Evolutionary conservation across 2,888 invertebrate genomes (phyloP).

Genomic region (Cataglyphis livida): DNA sequence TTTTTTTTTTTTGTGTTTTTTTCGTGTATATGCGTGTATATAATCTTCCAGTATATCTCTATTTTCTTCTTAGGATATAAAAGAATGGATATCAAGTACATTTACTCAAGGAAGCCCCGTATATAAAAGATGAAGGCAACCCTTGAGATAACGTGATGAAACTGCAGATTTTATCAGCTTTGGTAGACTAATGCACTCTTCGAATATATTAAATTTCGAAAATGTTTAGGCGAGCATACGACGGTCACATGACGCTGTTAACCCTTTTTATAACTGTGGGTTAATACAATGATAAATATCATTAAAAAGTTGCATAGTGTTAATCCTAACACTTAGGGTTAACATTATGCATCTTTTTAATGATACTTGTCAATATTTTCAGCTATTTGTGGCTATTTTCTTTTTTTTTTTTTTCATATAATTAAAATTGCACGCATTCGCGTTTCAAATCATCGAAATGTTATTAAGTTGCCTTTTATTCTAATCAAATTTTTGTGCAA

Average conservation of each 20-base stretch:
- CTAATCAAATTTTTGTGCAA: neutral
- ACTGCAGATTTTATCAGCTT: slow-evolving; percentile 39
- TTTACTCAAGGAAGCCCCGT: slow-evolving; percentile 15
- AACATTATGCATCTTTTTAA: slow-evolving; percentile 12
- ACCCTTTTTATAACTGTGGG: slow-evolving; percentile 31
- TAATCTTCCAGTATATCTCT: neutral
- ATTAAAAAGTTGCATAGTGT: slow-evolving; percentile 21
- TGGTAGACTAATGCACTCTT: neutral
- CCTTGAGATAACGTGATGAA: slow-evolving; percentile 11
- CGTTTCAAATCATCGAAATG: neutral
- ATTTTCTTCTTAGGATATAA: slow-evolving; percentile 16
- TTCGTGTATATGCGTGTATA: neutral
- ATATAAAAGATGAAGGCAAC: slow-evolving; percentile 21
- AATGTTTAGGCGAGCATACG: slow-evolving; percentile 8
- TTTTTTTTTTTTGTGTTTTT: neutral
- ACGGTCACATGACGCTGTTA: slow-evolving; percentile 43
- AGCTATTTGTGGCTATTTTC: neutral
- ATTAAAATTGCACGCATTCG: neutral
- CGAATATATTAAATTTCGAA: slow-evolving; percentile 41
- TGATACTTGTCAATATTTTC: slow-evolving; percentile 35
- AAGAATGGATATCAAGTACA: slow-evolving; percentile 14
- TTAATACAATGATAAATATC: neutral
- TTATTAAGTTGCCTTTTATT: neutral
- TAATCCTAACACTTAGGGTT: slow-evolving; percentile 30
- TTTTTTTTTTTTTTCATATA: neutral